Evolutionary conservation across 2,888 invertebrate species (phyloP).

Genomic region (Calliscelio sp.): DNA sequence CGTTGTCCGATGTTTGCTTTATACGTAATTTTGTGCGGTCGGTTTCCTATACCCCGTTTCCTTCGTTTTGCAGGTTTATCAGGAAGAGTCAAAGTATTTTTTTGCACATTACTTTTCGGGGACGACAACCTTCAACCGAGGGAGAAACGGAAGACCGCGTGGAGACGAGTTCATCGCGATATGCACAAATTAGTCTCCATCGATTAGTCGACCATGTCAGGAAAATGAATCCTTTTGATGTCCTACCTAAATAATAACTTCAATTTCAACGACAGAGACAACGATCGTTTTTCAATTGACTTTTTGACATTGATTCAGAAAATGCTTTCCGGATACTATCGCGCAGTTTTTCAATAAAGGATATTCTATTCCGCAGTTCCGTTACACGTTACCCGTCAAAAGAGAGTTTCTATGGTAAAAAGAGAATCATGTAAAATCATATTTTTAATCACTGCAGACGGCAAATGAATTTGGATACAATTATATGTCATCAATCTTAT

Average conservation of each 20-base stretch:
- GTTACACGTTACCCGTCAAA: constrained; percentile 28
- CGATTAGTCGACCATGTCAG: constrained; percentile 40
- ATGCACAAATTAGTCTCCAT: constrained; percentile 46
- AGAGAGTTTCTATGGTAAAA: background rate
- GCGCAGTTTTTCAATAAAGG: constrained; percentile 38
- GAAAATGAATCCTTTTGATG: constrained; percentile 46
- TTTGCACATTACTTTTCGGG: background rate
- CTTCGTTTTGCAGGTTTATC: background rate
- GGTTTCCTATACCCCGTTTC: background rate
- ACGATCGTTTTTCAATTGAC: constrained; percentile 51
- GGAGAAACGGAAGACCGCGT: constrained; percentile 2
- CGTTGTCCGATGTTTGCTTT: constrained; percentile 25
- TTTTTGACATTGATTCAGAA: constrained; percentile 50
- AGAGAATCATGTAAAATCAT: background rate
- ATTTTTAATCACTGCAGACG: too few species aligned
- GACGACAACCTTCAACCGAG: too few species aligned
- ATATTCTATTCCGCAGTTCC: constrained; percentile 11
- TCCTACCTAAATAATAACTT: constrained; percentile 51
- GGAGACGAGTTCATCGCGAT: constrained; percentile 43
- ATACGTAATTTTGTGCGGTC: background rate
- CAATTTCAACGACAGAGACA: constrained; percentile 50
- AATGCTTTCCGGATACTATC: constrained; percentile 26
- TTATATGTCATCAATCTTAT: too few species aligned
- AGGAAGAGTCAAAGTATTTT: constrained; percentile 19
- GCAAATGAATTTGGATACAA: too few species aligned